Evolutionary conservation across 2,797 vertebrate species (phyloP), one percentile per base, ranked within the genome.

Genomic region (Capromys pilorides): DNA sequence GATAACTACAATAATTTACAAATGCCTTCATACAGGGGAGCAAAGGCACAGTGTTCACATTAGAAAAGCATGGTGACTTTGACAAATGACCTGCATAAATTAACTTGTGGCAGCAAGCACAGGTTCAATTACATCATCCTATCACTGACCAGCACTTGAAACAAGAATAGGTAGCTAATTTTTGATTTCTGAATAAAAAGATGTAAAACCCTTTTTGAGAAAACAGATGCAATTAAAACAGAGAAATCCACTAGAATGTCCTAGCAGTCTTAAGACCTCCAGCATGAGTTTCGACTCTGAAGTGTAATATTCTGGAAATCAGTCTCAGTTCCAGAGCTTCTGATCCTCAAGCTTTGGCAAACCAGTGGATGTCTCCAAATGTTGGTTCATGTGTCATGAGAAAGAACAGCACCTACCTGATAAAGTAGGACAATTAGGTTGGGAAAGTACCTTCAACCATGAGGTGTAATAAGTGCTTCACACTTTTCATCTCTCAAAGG

Each of bases 1-100:
- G 97, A 97, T 96, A 96, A 97, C 94, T 84, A 88, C 91, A 94
- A 94, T 96, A 95, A 96, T 93, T 95, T 95, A 96, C 49, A 96
- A 96, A 96, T 93, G 88, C 75, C 92, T 97, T 86, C 85, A 95
- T 80, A 73, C 82, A 77, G 84, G 94, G 71, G 33, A 86, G 69
- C 88, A 88, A 94, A 94, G 57, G 80, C 93, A 66, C 59, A 85
- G 33, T 6, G 36, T 82, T 51, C 31, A 75, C 3, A 8, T 79
- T 54, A 62, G n/a, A 62, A 91, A 90, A 81, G 28, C 36, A 86
- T 11, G 3, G 0, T 92, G 95, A 96, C 96, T 79, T 95, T 90
- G 93, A 57, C 88, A 67, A 67, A 91, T 57, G 78, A 83, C 41
- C 88, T 79, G 57, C 87, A 78, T 59, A 85, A 82, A 88, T 94